A percentile compares a stretch with the other conserved stretches of the same genome.
Conservation (phyloP, 1,140 invertebrate species). For the Pseudomyrmex concolor region DNA sequence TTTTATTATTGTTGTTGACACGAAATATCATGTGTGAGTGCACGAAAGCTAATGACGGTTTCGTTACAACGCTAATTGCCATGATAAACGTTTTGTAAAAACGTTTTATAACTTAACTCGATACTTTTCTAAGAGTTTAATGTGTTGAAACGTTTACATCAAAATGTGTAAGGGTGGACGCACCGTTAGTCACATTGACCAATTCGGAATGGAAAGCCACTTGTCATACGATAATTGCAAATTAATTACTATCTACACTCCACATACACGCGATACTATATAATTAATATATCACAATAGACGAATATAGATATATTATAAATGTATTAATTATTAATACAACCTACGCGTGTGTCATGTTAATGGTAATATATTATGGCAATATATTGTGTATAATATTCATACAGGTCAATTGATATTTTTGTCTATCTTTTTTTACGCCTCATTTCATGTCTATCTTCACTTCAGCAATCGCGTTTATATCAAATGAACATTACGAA, state of each 20-base stretch:
- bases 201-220: not conserved
- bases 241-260: conserved; percentile 8
- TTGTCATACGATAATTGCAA: conserved; percentile 14
- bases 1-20: not conserved
- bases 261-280: not conserved
- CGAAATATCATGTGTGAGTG: too few species aligned
- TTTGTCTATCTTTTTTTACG: not conserved
- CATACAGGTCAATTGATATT: not conserved
- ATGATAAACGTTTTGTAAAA: too few species aligned
- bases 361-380: not conserved
- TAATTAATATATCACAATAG: conserved; percentile 10
- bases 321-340: conserved; percentile 2
- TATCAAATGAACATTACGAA: not conserved
- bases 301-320: not conserved
- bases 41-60: too few species aligned
- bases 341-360: not conserved
- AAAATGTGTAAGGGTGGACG: conserved; percentile 2
- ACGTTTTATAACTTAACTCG: too few species aligned
- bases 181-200: not conserved
- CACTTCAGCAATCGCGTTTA: not conserved
- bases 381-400: not conserved
- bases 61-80: too few species aligned
- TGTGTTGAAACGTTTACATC: not conserved
- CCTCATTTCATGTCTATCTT: not conserved
- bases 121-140: not conserved